Conservation (phyloP, 2,113 vertebrate genomes). For the Scolopax mira region DNA sequence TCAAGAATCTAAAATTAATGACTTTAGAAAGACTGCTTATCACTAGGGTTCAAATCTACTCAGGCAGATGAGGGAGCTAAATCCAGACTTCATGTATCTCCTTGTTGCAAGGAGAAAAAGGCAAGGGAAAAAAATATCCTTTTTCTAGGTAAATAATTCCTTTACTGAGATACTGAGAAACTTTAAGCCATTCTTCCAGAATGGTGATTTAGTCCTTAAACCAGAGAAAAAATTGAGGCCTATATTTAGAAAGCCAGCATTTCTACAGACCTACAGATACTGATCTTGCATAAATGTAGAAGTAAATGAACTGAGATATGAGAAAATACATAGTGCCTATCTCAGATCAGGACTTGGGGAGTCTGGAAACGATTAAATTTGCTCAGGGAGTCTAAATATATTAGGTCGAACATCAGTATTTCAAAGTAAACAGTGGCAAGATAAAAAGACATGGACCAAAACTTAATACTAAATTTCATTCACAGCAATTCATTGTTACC, state of each 20-base stretch:
- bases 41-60: neutral
- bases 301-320: constrained; percentile 54
- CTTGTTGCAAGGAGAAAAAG: neutral
- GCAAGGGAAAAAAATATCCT: fast-evolving
- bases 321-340: constrained; percentile 43
- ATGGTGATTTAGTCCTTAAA: constrained; percentile 10
- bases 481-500: neutral
- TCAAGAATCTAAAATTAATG: constrained; percentile 23
- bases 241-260: constrained; percentile 47
- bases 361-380: constrained; percentile 32
- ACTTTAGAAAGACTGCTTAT: constrained; percentile 7
- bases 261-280: constrained; percentile 38
- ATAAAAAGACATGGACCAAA: constrained; percentile 21
- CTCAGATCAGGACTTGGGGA: constrained; percentile 39
- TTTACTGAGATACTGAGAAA: neutral
- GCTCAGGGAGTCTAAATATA: constrained; percentile 25
- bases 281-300: constrained; percentile 56
- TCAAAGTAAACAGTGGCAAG: constrained; percentile 18
- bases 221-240: neutral
- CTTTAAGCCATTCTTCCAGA: neutral
- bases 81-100: neutral
- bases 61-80: neutral
- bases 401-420: neutral
- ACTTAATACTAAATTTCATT: constrained; percentile 5
- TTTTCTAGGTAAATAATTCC: neutral